phyloP scores from a whole-genome alignment of 2,888 invertebrate genomes.

The Adelognathus sp. region DNA sequence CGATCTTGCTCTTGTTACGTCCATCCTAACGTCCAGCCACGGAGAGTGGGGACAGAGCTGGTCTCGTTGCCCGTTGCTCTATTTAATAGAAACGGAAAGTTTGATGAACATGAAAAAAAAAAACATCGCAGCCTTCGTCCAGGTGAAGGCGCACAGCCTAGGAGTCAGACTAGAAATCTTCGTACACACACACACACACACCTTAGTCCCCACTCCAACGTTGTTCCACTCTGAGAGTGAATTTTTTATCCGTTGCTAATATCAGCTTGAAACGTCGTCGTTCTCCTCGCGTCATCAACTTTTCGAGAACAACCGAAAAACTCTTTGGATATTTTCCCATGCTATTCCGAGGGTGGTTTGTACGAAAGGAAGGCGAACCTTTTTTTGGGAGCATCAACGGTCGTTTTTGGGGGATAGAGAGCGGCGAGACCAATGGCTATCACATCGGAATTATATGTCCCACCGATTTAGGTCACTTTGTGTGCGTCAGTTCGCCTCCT shows the following conservation, averaged over 20 bases:
- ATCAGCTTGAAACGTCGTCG: conserved; percentile 1
- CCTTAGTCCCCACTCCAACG: conserved; percentile 16
- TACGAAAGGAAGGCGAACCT: neutral
- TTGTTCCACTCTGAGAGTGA: conserved; percentile 11
- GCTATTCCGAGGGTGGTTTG: conserved; percentile 36
- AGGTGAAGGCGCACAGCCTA: conserved; percentile 44
- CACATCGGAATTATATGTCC: conserved; percentile 30
- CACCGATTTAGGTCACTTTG: conserved; percentile 65
- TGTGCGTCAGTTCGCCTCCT: conserved; percentile 40
- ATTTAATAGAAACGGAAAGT: conserved; percentile 43
- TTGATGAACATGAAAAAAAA: conserved; percentile 23
- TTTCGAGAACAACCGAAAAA: conserved; percentile 29
- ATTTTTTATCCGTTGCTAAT: conserved; percentile 37
- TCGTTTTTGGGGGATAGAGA: conserved; percentile 22
- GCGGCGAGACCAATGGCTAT: conserved; percentile 35
- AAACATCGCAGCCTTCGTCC: conserved; percentile 34
- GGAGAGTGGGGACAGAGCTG: conserved; percentile 29
- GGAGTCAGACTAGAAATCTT: conserved; percentile 16
- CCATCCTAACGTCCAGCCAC: conserved; percentile 30
- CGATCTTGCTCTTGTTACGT: conserved; percentile 50
- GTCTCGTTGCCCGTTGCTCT: conserved; percentile 62
- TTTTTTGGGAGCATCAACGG: conserved; percentile 60
- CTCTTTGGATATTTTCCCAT: conserved; percentile 60
- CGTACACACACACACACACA: too few relatives aligned
- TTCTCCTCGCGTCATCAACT: conserved; percentile 17